Conservation (phyloP, 2,113 vertebrate genomes). For the Brevimyrus niger region DNA sequence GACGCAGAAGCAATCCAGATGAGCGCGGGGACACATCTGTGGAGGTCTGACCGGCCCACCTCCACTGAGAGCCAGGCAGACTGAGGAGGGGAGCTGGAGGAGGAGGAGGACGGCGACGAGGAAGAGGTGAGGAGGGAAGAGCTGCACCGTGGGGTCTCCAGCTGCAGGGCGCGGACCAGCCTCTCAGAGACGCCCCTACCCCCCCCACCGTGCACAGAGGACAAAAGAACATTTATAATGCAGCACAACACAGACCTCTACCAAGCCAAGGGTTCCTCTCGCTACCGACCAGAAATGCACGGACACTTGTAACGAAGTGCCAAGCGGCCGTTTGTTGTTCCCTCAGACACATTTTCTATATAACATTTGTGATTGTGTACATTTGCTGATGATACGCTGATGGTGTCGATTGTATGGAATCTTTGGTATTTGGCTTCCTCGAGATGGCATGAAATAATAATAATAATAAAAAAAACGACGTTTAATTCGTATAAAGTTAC, state of each 20-base stretch:
- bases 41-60: constrained; percentile 27
- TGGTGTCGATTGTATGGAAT: constrained; percentile 59
- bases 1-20: constrained; percentile 35
- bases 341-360: constrained; percentile 59
- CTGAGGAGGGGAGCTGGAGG: constrained; percentile 12
- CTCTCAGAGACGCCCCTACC: constrained; percentile 26
- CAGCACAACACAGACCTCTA: constrained; percentile 44
- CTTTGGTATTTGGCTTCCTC: constrained; percentile 59
- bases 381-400: constrained; percentile 57
- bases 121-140: constrained; percentile 28
- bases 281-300: constrained; percentile 43
- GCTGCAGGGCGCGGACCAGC: constrained; percentile 12
- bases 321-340: constrained; percentile 44
- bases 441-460: constrained; percentile 57
- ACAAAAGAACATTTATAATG: background rate
- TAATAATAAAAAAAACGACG: constrained; percentile 36
- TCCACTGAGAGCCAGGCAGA: constrained; percentile 16
- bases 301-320: constrained; percentile 37
- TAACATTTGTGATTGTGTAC: constrained; percentile 64
- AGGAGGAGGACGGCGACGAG: constrained; percentile 23
- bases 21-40: constrained; percentile 16
- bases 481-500: constrained; percentile 57
- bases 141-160: constrained; percentile 28
- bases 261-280: constrained; percentile 41
- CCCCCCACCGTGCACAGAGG: constrained; percentile 30